Conservation (phyloP, 2,888 invertebrate species). For the Aradus depressus region DNA sequence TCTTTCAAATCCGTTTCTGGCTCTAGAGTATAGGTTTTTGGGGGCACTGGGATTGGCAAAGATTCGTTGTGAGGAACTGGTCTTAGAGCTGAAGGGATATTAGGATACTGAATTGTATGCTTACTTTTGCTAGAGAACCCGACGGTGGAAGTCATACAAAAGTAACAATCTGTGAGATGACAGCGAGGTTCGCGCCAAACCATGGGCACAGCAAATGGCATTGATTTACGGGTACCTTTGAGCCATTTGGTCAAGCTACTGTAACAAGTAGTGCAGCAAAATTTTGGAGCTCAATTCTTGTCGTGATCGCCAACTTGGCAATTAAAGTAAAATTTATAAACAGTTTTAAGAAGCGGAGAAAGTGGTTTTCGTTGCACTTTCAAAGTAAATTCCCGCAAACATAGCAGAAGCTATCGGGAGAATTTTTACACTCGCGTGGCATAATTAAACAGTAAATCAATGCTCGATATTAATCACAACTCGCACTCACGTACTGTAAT, state of each 20-base stretch:
- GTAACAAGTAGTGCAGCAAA: not conserved
- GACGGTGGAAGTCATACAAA: constrained; percentile 2
- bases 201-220: constrained; percentile 32
- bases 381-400: not conserved
- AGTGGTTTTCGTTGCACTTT: not conserved
- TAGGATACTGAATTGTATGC: constrained; percentile 3
- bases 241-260: constrained; percentile 9
- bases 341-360: not conserved
- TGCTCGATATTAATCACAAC: too few species aligned
- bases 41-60: constrained; percentile 14
- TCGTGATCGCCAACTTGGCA: not conserved
- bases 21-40: constrained; percentile 5
- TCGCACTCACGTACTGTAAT: too few species aligned
- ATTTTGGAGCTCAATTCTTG: not conserved
- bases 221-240: constrained; percentile 24
- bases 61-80: constrained; percentile 6
- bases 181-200: constrained; percentile 33
- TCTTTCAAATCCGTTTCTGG: constrained; percentile 2
- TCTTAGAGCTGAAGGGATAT: constrained; percentile 10
- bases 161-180: constrained; percentile 34
- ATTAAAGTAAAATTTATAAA: not conserved
- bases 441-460: too few species aligned
- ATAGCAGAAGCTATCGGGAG: not conserved
- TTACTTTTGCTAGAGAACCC: constrained; percentile 1
- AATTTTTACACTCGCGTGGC: not conserved